Percentiles rank a stretch among this genome's conserved stretches.
These are phyloP conservation scores for Lepidotrigona ventralis DNA, from an alignment of 1,140 invertebrate genomes.

Conservation along the genomic window DNA sequence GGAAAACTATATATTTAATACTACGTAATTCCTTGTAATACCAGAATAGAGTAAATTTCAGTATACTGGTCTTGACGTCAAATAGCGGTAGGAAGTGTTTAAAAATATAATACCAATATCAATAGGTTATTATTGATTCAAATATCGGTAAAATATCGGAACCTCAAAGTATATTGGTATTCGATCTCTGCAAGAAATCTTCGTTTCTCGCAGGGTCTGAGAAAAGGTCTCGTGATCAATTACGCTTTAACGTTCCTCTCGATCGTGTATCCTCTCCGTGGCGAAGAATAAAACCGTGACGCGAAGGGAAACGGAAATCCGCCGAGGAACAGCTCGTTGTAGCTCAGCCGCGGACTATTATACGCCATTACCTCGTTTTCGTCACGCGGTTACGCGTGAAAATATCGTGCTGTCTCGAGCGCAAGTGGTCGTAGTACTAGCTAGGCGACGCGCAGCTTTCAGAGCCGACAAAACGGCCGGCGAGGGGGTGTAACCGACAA, in stretches of 20 bases:
- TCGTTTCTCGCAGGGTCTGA: not conserved
- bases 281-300: not conserved
- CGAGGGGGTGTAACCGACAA: not conserved
- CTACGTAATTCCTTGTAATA: too few species aligned
- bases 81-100: too few species aligned
- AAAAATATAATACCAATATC: too few species aligned
- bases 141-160: too few species aligned
- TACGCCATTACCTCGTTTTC: constrained; percentile 13
- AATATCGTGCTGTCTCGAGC: not conserved
- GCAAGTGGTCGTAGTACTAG: not conserved
- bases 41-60: too few species aligned
- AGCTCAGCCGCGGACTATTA: not conserved
- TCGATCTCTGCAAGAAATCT: too few species aligned
- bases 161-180: too few species aligned
- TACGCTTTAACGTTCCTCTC: constrained; percentile 22
- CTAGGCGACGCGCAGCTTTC: not conserved
- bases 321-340: not conserved
- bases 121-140: too few species aligned
- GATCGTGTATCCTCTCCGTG: not conserved
- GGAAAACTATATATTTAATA: too few species aligned
- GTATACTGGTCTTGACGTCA: too few species aligned
- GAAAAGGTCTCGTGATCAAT: constrained; percentile 20
- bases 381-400: not conserved
- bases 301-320: not conserved
- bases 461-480: not conserved